Conservation (phyloP, 2,113 vertebrate genomes). For the Thunnus maccoyii region DNA sequence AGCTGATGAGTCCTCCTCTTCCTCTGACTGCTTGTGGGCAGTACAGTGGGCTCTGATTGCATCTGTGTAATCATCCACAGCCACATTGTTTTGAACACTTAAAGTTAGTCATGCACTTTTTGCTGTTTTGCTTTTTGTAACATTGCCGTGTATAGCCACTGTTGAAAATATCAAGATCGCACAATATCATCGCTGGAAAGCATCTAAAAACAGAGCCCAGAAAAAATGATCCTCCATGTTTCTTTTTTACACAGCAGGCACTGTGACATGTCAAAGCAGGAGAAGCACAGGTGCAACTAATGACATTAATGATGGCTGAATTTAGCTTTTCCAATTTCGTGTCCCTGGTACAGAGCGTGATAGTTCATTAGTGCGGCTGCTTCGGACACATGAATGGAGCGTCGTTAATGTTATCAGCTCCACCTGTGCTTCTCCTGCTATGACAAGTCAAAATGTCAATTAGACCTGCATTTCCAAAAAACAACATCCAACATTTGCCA, state of each 20-base stretch:
- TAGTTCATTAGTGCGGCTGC: no score
- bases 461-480: neutral
- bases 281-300: no score
- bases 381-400: no score
- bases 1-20: constrained; percentile 56
- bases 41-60: constrained; percentile 67
- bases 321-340: no score
- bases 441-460: no score
- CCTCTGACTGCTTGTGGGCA: constrained; percentile 57
- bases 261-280: no score
- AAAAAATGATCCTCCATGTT: neutral
- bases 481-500: neutral
- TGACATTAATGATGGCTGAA: no score
- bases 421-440: no score
- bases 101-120: constrained; percentile 19
- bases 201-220: neutral
- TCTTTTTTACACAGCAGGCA: no score
- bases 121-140: constrained; percentile 30
- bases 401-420: no score
- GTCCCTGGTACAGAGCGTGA: no score
- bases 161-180: neutral
- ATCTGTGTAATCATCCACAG: constrained; percentile 34
- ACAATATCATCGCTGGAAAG: no score
- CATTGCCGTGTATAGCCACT: neutral
- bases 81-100: constrained; percentile 26